Conservation (phyloP, 2,113 vertebrate genomes). For the Cranoglanis bouderius region DNA sequence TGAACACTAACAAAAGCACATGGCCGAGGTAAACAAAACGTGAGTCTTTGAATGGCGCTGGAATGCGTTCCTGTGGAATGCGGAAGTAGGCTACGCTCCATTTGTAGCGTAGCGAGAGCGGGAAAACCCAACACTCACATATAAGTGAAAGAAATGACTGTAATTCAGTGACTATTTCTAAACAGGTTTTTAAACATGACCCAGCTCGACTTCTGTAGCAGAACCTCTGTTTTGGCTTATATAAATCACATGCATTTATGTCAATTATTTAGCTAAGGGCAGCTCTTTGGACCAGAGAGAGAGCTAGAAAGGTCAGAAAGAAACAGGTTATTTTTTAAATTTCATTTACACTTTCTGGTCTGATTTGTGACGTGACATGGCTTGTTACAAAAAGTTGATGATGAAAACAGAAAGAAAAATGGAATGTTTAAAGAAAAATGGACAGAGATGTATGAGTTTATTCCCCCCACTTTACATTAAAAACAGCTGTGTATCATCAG, state of each 20-base stretch:
- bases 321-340: neutral
- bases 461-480: neutral
- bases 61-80: too few species aligned
- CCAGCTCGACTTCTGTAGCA: neutral
- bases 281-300: neutral
- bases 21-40: too few species aligned
- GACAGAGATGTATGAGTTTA: neutral
- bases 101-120: too few species aligned
- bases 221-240: neutral
- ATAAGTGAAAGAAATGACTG: neutral
- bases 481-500: neutral
- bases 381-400: neutral
- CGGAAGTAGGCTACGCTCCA: too few species aligned
- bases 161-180: neutral
- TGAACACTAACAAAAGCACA: too few species aligned
- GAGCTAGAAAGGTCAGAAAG: neutral
- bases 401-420: too few species aligned
- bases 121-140: too few species aligned
- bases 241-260: neutral
- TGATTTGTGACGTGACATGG: neutral
- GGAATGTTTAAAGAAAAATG: neutral
- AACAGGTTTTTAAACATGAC: neutral
- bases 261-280: neutral
- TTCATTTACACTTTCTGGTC: neutral
- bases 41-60: too few species aligned